A percentile compares a stretch with the other conserved stretches of the same genome.
phyloP scores from a whole-genome alignment of 2,888 invertebrate genomes.

The Caenorhabditis becei region DNA sequence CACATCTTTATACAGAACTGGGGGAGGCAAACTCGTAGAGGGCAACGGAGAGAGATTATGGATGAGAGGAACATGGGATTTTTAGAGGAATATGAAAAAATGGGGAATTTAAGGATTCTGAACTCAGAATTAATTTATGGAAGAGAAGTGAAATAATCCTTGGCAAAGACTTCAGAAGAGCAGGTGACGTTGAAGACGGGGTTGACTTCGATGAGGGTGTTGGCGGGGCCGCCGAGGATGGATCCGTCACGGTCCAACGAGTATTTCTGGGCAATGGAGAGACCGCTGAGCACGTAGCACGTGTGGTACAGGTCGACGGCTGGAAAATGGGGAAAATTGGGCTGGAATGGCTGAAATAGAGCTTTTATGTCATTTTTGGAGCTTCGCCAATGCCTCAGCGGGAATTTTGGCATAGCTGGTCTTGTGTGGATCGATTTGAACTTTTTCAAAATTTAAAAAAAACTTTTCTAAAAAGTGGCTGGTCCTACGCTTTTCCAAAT shows the following conservation, averaged over 20 bases:
- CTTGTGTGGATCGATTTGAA: no score
- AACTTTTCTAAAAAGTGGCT: background rate
- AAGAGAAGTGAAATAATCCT: constrained; percentile 60
- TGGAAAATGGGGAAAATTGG: no score
- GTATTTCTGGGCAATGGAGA: constrained; percentile 92
- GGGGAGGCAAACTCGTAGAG: constrained; percentile 26
- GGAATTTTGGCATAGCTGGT: no score
- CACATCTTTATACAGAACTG: constrained; percentile 23
- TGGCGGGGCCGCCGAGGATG: constrained; percentile 68
- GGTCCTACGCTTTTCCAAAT: no score
- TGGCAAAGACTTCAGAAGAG: constrained; percentile 65
- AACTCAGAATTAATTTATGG: background rate
- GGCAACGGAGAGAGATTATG: constrained; percentile 4
- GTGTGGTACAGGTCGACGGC: constrained; percentile 95
- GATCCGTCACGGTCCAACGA: constrained; percentile 42
- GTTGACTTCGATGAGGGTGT: constrained; percentile 64
- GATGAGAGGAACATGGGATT: constrained; percentile 19
- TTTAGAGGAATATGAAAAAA: background rate
- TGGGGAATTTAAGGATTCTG: no score
- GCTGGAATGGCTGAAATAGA: no score
- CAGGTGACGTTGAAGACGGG: constrained; percentile 73
- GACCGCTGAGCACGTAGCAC: constrained; percentile 94
- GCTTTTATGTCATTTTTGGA: no score
- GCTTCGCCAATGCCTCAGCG: no score
- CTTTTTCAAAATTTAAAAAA: background rate